phyloP scores from a whole-genome alignment of 2,888 invertebrate genomes.

The Schizaphis graminum region DNA sequence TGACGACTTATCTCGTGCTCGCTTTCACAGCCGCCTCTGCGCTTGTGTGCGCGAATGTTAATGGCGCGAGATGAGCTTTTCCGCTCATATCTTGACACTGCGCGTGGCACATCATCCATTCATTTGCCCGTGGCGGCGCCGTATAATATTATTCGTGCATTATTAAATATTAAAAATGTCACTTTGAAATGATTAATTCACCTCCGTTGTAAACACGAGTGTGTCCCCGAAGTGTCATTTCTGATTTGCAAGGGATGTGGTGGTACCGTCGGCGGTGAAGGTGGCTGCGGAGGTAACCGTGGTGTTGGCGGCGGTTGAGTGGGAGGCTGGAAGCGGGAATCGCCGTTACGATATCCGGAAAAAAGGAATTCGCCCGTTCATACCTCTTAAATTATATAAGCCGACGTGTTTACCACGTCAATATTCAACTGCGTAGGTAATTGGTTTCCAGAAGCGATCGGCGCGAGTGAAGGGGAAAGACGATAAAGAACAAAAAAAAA shows the following conservation, averaged over 20 bases:
- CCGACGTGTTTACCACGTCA: constrained; percentile 21
- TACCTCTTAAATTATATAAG: constrained; percentile 37
- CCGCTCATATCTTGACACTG: not conserved
- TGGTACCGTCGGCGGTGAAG: not conserved
- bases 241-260: not conserved
- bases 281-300: not conserved
- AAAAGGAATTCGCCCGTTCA: not conserved
- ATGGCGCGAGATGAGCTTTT: constrained; percentile 48
- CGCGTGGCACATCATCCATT: not conserved
- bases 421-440: constrained; percentile 28
- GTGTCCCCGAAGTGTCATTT: constrained; percentile 39
- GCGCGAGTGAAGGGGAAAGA: not conserved
- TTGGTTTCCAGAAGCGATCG: constrained; percentile 12
- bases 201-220: constrained; percentile 48
- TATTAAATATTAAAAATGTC: constrained; percentile 63
- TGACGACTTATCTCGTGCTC: constrained; percentile 12
- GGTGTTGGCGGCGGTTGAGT: not conserved
- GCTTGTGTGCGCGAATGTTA: constrained; percentile 23
- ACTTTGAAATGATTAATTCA: constrained; percentile 61
- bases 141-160: constrained; percentile 50
- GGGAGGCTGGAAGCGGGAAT: not conserved
- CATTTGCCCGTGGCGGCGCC: not conserved
- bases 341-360: constrained; percentile 27
- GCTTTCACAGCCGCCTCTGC: not conserved
- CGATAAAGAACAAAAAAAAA: constrained; percentile 31